Evolutionary conservation across 53 echinoderm and acorn worm species (phyloP).

Genomic region (Echinometra lucunter): DNA sequence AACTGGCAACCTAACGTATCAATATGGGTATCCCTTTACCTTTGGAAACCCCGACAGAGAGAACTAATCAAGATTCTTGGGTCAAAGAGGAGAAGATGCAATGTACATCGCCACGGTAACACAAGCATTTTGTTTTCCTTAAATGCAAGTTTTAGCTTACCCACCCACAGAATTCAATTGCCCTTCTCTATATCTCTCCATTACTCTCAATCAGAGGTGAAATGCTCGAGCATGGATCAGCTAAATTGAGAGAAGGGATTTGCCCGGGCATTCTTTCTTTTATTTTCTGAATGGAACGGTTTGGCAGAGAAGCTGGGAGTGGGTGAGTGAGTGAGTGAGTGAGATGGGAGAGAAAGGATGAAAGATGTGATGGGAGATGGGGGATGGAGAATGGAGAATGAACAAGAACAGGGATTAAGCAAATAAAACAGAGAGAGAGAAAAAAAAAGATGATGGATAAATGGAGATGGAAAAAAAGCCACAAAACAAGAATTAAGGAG

Average conservation of each 20-base stretch:
- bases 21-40: background rate
- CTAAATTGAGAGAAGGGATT: slow-evolving; percentile 59
- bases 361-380: background rate
- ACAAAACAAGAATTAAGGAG: too few relatives aligned
- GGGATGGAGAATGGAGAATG: background rate
- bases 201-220: slow-evolving; percentile 41
- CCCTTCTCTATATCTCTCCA: background rate
- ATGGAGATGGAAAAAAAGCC: too few relatives aligned
- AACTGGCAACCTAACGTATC: background rate
- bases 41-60: background rate
- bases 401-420: background rate
- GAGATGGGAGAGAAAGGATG: background rate
- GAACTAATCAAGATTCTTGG: background rate
- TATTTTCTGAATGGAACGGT: slow-evolving; percentile 4
- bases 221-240: slow-evolving; percentile 22
- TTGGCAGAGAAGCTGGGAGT: background rate
- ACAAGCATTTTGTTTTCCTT: slow-evolving; percentile 30
- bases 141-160: slow-evolving; percentile 24
- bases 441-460: too few relatives aligned
- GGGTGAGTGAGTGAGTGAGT: background rate
- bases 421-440: too few relatives aligned
- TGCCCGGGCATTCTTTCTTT: background rate
- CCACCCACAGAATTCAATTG: background rate
- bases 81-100: slow-evolving; percentile 3
- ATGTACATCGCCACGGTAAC: slow-evolving; percentile 36